Evolutionary conservation across 1,140 invertebrate species (phyloP), one percentile per base, ranked within the genome.

Genomic region (Chironomus striatipennis): DNA sequence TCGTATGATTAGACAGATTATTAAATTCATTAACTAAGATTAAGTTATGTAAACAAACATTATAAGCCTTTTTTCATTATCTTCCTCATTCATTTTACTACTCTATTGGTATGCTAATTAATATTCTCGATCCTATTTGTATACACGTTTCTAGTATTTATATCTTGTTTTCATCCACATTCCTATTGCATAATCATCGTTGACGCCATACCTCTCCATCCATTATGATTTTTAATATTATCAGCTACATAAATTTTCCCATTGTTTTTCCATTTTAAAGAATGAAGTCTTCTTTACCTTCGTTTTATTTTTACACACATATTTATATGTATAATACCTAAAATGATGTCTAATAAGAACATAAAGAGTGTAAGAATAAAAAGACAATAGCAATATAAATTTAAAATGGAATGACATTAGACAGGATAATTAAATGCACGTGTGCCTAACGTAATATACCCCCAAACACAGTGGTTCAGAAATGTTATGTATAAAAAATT

Each of bases 381-480:
- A 47, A 47, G 43, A 47, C 43, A 47, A 15, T 2, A 47, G 15
- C 8, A 15, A 47, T 9, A 47, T 15, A 47, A 47, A 57, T 34
- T 34, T 34, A 34, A 34, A 34, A 34, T 12, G 12, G 47, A n/a
- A 57, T 57, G 47, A 70, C 65, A 70, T 70, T 70, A 70, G 17
- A 70, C 65, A 21, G 65, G 15, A 70, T 70, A 70, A 70, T 70
- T 70, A 70, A 70, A 70, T 70, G 65, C 65, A 70, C 65, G 65
- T 70, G 65, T 70, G 65, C 5, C 65, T 20, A 10, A 57, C n/a
- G n/a, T 57, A 12, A 57, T 57, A 57, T 57, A n/a, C 9, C 10
- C 10, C 47, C 9, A 57, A 12, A n/a, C n/a, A 57, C n/a, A n/a
- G n/a, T n/a, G 47, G 9, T 12, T 17, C 7, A 70, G n/a, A 18